Conservation (phyloP, 30 jellyfish, hydroid and myxozoan species). For the Sanderia malayensis region DNA sequence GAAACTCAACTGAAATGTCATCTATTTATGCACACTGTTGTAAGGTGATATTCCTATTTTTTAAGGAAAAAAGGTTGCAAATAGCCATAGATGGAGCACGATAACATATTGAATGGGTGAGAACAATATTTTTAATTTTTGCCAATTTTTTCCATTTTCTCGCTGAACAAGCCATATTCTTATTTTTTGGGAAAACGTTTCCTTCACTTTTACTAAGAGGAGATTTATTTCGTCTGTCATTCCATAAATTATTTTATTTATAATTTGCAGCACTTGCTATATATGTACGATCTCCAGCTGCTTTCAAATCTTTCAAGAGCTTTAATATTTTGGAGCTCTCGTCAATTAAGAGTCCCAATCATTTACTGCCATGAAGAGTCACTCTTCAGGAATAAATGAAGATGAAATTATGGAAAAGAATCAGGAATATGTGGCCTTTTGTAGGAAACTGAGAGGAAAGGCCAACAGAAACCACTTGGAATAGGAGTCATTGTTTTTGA, state of each 20-base stretch:
- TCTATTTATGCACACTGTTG: too few relatives aligned
- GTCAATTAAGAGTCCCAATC: neutral
- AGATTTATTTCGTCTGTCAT: neutral
- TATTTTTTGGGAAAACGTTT: neutral
- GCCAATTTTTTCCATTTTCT: neutral
- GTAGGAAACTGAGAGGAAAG: slow-evolving; percentile 23
- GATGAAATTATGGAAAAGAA: neutral
- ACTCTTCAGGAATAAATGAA: slow-evolving; percentile 7
- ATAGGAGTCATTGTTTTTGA: slow-evolving; percentile 26
- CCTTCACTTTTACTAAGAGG: neutral
- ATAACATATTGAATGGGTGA: slow-evolving; percentile 4
- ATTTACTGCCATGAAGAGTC: neutral
- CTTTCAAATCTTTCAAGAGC: slow-evolving; percentile 1
- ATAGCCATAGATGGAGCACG: slow-evolving; percentile 1
- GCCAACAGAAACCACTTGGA: slow-evolving; percentile 10
- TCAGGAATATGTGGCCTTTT: neutral
- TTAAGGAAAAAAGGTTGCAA: neutral
- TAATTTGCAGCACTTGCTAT: slow-evolving; percentile 7
- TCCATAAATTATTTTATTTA: neutral
- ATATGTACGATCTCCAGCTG: slow-evolving; percentile 9
- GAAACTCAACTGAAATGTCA: too few relatives aligned
- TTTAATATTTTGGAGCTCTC: neutral
- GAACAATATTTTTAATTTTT: neutral
- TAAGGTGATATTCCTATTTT: too few relatives aligned
- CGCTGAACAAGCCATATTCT: neutral